Base-by-base conservation (phyloP, 2,113 vertebrate species). In the Ahaetulla prasina region DNA sequence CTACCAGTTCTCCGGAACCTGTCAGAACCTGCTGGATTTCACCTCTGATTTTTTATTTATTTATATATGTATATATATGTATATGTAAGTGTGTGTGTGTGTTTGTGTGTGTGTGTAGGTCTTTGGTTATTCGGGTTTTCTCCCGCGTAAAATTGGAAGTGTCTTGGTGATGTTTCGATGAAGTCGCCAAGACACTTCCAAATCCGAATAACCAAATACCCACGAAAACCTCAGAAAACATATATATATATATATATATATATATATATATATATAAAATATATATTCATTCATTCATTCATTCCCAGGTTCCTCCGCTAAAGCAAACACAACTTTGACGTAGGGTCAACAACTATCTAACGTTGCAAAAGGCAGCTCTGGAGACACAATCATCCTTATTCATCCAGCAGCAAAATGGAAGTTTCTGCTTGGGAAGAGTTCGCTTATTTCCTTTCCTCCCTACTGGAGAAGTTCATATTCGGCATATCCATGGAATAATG, bases 381-480 rank as follows among this genome's bases (percentile, higher is more conserved):
- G 92, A 95, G 96, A 96, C 94, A 96, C 90, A 93, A 96, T 97
- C 95, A 96, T 96, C 92, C 6, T 57, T 96, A 96, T 95, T 95
- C 93, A 96, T 97, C 96, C 96, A 97, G 97, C 96, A 97, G 96
- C 98, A 96, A 96, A 96, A 97, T 95, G 94, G 52, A 94, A 91
- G 45, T 97, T 98, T 95, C 89, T 96, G 96, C 96, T 96, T 96
- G 96, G 96, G 96, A 97, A 96, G 95, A 94, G 92, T 89, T 93
- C 91, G 91, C 4, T 23, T n/a, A 18, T 63, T 39, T 93, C 91
- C 16, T 27, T 25, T 22, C 25, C 1, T 3, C 27, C 88, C 89
- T 94, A 89, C 25, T 95, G 93, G 93, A 97, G 95, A 97, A 97
- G 95, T 87, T 96, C 57, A 60, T 60, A 60, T 96, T 97, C 95